Evolutionary conservation across 2,888 invertebrate genomes (phyloP), one percentile per base, ranked within the genome.

Genomic region (Ischnus inquisitorius): DNA sequence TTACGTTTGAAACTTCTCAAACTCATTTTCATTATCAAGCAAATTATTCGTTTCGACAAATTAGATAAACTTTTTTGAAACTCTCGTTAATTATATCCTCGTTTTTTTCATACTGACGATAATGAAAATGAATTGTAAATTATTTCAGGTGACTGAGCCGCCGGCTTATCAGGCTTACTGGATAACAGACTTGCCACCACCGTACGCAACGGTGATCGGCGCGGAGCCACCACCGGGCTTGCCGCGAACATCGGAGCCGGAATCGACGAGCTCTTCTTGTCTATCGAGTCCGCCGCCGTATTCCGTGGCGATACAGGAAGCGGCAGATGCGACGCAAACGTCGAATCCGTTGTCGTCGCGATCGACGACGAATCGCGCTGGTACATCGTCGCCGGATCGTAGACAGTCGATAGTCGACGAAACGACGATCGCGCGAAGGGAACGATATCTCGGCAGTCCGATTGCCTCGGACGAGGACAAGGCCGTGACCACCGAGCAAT

Each of bases 151-250:
- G 8, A 34, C 79, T 14, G 87, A 88, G 19, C 90, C 90, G 51
- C 89, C 90, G 25, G 82, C 86, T 46, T 90, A 90, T 62, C 88
- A 89, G 54, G 82, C 90, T 25, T 90, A 87, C 22, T 89, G 89
- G 88, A 85, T 88, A 54, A 84, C 87, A 1, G 91, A 91, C 79
- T 64, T 90, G 57, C 91, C 91, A 22, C 91, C 91, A 19, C 86
- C 91, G 0, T 91, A 91, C 60, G 83, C 89, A 5, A 87, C 86
- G 22, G 88, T 88, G 19, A 71, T 88, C 3, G 82, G 84, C 2
- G 76, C 64, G 25, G 88, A 86, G 12, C 77, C 69, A 57, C 64
- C 74, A 6, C 82, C 60, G 12, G 74, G 62, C 6, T 51, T 60
- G 12, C 48, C 28, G 28, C 78, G 67, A 72, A 28, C 46, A 22